These are phyloP conservation scores for Thalassarche chlororhynchos DNA, from an alignment of 2,113 vertebrate genomes.

Conservation along the genomic window DNA sequence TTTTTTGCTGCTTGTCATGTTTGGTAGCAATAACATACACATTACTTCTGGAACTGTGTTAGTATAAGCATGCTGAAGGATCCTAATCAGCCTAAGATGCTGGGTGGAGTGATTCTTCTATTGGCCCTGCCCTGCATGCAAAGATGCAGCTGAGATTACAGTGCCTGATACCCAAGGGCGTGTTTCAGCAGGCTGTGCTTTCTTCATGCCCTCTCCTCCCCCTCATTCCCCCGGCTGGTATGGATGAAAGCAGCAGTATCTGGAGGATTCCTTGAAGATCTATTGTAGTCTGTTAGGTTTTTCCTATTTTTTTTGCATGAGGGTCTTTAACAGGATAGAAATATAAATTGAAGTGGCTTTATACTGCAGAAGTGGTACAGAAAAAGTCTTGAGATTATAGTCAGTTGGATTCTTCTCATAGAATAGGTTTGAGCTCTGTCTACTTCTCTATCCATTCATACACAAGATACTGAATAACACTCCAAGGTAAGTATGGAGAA, in stretches of 20 bases:
- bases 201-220: background rate
- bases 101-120: background rate
- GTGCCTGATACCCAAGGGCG: fast-evolving
- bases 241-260: background rate
- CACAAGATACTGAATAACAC: background rate
- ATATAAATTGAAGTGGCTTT: background rate
- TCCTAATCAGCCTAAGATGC: background rate
- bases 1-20: background rate
- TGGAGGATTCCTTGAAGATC: background rate
- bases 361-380: background rate
- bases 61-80: background rate
- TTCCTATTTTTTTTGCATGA: background rate
- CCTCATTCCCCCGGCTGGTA: background rate
- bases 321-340: background rate
- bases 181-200: background rate
- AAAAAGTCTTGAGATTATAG: background rate
- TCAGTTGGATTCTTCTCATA: background rate
- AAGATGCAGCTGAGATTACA: background rate
- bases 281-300: background rate
- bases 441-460: background rate
- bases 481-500: background rate
- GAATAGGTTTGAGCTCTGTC: background rate
- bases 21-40: background rate
- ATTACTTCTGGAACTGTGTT: background rate
- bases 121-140: background rate